phyloP scores from a whole-genome alignment of 2,888 invertebrate species.

The Drepana falcataria region DNA sequence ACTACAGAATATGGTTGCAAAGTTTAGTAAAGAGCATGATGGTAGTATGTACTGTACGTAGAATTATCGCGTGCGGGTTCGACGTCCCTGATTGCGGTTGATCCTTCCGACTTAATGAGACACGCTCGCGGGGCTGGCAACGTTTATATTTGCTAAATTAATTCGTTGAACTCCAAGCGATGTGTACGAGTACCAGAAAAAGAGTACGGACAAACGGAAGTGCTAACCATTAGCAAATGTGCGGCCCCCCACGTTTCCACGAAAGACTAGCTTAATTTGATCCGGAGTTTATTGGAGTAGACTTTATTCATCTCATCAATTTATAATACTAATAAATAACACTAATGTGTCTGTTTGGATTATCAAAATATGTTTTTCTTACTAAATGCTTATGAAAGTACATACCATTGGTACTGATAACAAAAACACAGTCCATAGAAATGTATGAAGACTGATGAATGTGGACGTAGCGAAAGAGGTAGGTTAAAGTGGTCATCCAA shows the following conservation, averaged over 20 bases:
- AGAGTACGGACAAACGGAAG: slow-evolving; percentile 42
- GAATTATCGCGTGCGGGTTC: slow-evolving; percentile 26
- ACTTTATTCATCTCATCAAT: too few relatives aligned
- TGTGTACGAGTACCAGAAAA: slow-evolving; percentile 30
- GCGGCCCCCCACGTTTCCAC: slow-evolving; percentile 40
- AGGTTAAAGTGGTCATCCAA: too few relatives aligned
- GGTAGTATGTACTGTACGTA: too few relatives aligned
- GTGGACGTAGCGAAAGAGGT: too few relatives aligned
- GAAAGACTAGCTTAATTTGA: slow-evolving; percentile 32
- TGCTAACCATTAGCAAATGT: slow-evolving; percentile 68
- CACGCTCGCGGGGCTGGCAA: slow-evolving; percentile 18
- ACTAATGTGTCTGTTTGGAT: too few relatives aligned
- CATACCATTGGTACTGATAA: too few relatives aligned
- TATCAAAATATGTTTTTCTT: too few relatives aligned
- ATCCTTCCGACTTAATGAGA: slow-evolving; percentile 35
- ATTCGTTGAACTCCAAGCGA: slow-evolving; percentile 63
- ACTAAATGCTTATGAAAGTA: too few relatives aligned
- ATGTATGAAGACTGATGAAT: too few relatives aligned
- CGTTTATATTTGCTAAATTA: slow-evolving; percentile 51
- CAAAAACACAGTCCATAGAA: too few relatives aligned
- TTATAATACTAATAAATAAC: too few relatives aligned
- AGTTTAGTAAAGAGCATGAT: neutral
- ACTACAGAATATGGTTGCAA: too few relatives aligned
- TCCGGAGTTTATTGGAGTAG: slow-evolving; percentile 4
- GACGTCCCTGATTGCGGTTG: slow-evolving; percentile 25